Evolutionary conservation across 2,888 invertebrate species (phyloP).

Genomic region (Ochlodes sylvanus): DNA sequence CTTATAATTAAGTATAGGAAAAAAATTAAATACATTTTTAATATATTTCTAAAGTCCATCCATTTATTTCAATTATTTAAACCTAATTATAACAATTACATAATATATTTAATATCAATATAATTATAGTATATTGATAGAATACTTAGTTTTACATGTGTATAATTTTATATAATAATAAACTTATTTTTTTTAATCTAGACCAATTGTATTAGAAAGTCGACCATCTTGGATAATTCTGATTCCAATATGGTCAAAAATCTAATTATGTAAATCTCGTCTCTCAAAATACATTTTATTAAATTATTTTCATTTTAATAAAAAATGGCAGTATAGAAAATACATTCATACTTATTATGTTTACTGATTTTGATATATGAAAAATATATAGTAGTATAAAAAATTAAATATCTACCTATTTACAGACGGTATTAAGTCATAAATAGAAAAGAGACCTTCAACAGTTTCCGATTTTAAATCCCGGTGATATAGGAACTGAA

Average conservation of each 20-base stretch:
- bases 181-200: conserved; percentile 51
- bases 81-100: conserved; percentile 64
- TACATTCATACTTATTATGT: not conserved
- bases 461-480: conserved; percentile 37
- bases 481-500: conserved; percentile 56
- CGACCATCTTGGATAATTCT: conserved; percentile 65
- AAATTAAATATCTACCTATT: conserved; percentile 60
- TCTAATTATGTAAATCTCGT: conserved; percentile 62
- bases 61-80: conserved; percentile 73
- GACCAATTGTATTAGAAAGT: conserved; percentile 74
- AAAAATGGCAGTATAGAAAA: conserved; percentile 23
- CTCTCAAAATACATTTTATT: conserved; percentile 52
- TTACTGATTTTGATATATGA: conserved; percentile 4
- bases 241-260: conserved; percentile 72
- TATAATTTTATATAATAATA: conserved; percentile 48
- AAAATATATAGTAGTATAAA: conserved; percentile 46
- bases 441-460: conserved; percentile 44
- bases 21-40: conserved; percentile 42
- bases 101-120: conserved; percentile 65
- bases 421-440: conserved; percentile 54
- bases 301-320: conserved; percentile 33
- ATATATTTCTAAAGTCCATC: conserved; percentile 64
- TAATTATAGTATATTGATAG: conserved; percentile 65
- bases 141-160: conserved; percentile 60
- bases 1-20: too few relatives aligned